Evolutionary conservation across 1,140 invertebrate species (phyloP), one percentile per base, ranked within the genome.

Genomic region (Leptinotarsa texana): DNA sequence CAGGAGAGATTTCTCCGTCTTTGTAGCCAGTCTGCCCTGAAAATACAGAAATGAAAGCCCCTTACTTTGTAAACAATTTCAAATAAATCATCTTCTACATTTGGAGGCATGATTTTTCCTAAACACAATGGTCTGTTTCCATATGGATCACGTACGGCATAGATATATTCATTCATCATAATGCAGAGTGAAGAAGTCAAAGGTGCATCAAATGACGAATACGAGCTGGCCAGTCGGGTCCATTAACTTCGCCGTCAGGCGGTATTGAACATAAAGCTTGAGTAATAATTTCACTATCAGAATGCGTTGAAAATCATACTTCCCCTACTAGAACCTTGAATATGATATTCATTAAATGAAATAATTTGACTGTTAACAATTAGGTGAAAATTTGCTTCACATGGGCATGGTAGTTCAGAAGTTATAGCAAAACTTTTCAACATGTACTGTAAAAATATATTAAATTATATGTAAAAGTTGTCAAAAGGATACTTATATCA

Each of bases 281-380:
- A 17, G 96, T 98, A 76, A 99, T 98, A 62, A 99, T 87, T 86
- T 99, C 97, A 68, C 95, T 97, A 85, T 99, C 97, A 5, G 96
- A 97, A 82, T 95, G 92, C 0, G 96, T 98, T 1, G 96, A 97
- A 5, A 99, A 85, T 0, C 96, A 96, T 48, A 98, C 94, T 13
- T 96, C 97, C 75, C 95, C 90, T 27, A 92, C 92, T 62, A 98
- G 87, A 51, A 96, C 93, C 94, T 96, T 81, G 63, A 82, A 78
- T 65, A 62, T 21, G 61, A 21, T 8, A 15, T 42, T 11, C 8
- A 42, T 42, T 42, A 2, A 42, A 42, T 42, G 0, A 27, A 21
- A 42, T 3, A 42, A 42, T 42, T 42, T 42, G 2, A 42, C 33
- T 42, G 8, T 42, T 42, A 3, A 42, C 2, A 42, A 42, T 11